Evolutionary conservation across 2,888 invertebrate species (phyloP).

Genomic region (Tetranychus truncatus): DNA sequence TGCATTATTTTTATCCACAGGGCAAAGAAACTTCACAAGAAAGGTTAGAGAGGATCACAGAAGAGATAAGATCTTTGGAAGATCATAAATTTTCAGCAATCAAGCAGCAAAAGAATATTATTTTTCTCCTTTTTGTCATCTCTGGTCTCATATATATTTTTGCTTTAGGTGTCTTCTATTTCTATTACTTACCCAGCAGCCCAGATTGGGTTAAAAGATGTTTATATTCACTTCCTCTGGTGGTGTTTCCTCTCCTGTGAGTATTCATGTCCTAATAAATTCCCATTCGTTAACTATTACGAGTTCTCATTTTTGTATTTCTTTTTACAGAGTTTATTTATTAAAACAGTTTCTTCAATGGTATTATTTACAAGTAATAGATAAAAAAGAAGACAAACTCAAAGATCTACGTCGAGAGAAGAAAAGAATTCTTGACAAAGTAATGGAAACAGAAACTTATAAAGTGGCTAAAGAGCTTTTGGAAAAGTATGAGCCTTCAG

Average conservation of each 20-base stretch:
- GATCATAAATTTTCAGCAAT: constrained; percentile 59
- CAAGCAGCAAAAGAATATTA: constrained; percentile 56
- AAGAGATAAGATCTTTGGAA: constrained; percentile 60
- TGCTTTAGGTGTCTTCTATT: constrained; percentile 54
- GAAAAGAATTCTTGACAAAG: constrained; percentile 71
- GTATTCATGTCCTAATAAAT: constrained; percentile 31
- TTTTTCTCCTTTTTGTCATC: constrained; percentile 52
- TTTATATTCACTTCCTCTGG: constrained; percentile 54
- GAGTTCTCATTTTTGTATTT: background rate
- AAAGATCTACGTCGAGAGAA: constrained; percentile 56
- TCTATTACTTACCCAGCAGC: constrained; percentile 59
- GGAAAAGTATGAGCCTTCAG: constrained; percentile 59
- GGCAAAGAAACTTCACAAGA: constrained; percentile 22
- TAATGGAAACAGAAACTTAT: constrained; percentile 93
- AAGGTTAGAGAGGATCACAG: constrained; percentile 24
- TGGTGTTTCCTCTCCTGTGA: constrained; percentile 67
- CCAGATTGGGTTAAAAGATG: constrained; percentile 45
- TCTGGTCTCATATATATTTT: constrained; percentile 42
- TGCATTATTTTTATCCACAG: background rate
- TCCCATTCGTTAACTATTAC: background rate
- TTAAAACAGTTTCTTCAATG: constrained; percentile 56
- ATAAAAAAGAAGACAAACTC: constrained; percentile 54
- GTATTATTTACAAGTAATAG: constrained; percentile 67
- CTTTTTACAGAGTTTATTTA: constrained; percentile 19
- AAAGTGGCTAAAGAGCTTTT: constrained; percentile 77